These are phyloP conservation scores for Bryconaethiops microstoma DNA, from an alignment of 2,797 vertebrate species.

Conservation along the genomic window DNA sequence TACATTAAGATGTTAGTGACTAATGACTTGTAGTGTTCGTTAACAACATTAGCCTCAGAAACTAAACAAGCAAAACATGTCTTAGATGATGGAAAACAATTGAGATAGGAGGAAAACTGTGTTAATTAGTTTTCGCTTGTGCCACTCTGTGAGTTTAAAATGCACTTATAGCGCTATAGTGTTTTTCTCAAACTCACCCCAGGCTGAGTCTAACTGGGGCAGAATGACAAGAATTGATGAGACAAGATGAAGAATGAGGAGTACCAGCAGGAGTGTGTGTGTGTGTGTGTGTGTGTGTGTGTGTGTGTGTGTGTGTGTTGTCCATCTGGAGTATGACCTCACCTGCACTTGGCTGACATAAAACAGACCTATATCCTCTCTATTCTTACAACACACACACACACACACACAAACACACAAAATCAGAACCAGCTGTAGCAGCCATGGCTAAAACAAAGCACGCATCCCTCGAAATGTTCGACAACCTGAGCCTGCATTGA, in stretches of 20 bases:
- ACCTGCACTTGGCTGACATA: conserved; percentile 75
- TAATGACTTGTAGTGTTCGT: no score
- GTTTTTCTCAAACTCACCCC: conserved; percentile 10
- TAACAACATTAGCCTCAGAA: no score
- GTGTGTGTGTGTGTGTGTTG: neutral
- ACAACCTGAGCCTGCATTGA: neutral
- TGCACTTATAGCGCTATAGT: neutral
- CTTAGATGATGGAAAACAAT: no score
- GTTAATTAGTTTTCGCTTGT: no score
- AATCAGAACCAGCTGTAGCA: conserved; percentile 4
- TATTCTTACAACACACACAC: conserved; percentile 66
- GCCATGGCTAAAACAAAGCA: conserved; percentile 11
- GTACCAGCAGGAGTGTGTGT: neutral
- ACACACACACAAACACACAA: neutral
- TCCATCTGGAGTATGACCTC: conserved; percentile 72
- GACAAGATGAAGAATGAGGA: conserved; percentile 14
- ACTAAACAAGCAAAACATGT: no score
- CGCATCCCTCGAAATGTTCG: conserved; percentile 1
- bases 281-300: neutral
- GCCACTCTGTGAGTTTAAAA: neutral
- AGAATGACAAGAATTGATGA: neutral
- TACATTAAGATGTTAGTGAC: no score
- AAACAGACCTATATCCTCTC: conserved; percentile 73
- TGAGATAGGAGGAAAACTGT: no score
- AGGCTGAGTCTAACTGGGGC: conserved; percentile 41